Base-by-base conservation (phyloP, 2,113 vertebrate species). In the Dascyllus trimaculatus region DNA sequence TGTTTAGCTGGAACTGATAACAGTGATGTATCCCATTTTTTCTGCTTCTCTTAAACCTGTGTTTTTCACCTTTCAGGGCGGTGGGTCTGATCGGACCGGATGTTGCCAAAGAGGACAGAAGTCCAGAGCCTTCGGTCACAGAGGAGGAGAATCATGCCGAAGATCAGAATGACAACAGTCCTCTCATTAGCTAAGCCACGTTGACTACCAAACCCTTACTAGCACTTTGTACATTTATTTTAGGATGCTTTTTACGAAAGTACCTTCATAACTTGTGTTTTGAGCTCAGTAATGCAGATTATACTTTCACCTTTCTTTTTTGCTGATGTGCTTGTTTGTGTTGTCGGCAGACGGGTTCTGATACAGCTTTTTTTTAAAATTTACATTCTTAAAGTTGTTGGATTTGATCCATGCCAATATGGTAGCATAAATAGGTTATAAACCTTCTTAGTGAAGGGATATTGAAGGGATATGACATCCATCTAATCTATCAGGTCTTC, bases 61-160 rank as follows among this genome's bases (percentile, higher is more conserved):
- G 78, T 43, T 48, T 2, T 5, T 15, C 38, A 14, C 40, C 9
- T 76, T 85, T 69, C 77, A 95, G 95, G 0, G 66, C 74, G 14
- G 62, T 95, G 72, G 35, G 61, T 19, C 3, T 90, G 32, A 65
- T 90, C 0, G 85, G 86, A 58, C 64, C 87, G 14, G 87, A 93
- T 46, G 86, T 88, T 26, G 1, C 29, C 18, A 53, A 59, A 17
- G 87, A 92, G 38, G 18, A 2, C 4, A 56, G 57, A 64, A 78
- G 72, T 22, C 57, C 63, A 3, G 92, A 93, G 21, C 40, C 38
- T 11, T 56, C 80, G 1, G 2, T 76, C 35, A 26, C 77, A 52
- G 87, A 21, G 15, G 87, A 93, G 19, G 80, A 82, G 10, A 76
- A 77, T 26, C n/a, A 61, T 11, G 25, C 21, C 18, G 82, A 86